Conservation (phyloP, 1,140 invertebrate genomes). For the Calliphora vicina region DNA sequence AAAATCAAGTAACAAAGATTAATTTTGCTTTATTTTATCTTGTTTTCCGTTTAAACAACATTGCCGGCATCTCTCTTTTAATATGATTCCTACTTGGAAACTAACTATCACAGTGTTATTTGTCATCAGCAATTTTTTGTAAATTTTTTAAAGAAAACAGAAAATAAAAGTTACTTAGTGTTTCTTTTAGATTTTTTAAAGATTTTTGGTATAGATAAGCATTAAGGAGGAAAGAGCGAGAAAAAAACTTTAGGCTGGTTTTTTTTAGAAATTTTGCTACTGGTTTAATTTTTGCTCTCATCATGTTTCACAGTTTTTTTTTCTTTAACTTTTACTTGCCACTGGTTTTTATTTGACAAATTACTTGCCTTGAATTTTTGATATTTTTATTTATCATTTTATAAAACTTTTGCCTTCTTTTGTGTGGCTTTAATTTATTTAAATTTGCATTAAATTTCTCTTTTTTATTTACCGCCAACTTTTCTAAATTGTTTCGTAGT, state of each 20-base stretch:
- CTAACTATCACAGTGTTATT: slow-evolving; percentile 5
- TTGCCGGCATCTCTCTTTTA: not conserved
- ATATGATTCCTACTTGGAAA: not conserved
- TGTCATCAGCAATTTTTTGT: slow-evolving; percentile 15
- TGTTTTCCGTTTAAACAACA: not conserved
- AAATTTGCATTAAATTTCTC: slow-evolving; percentile 7
- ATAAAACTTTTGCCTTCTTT: not conserved
- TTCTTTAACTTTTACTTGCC: not conserved
- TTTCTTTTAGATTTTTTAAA: not conserved
- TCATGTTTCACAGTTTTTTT: not conserved
- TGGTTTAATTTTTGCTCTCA: not conserved
- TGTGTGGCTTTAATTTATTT: not conserved
- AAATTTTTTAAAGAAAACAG: not conserved
- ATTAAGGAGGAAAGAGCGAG: not conserved
- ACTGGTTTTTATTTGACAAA: slow-evolving; percentile 9
- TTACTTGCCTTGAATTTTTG: slow-evolving; percentile 6
- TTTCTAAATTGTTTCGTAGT: not conserved
- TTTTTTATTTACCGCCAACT: not conserved
- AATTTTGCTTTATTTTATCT: slow-evolving; percentile 29
- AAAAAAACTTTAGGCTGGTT: slow-evolving; percentile 12
- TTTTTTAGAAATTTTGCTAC: not conserved
- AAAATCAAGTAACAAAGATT: slow-evolving; percentile 17
- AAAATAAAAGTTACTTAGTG: not conserved
- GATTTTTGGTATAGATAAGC: not conserved
- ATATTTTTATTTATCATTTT: not conserved